Evolutionary conservation across 2,888 invertebrate species (phyloP).

Genomic region (Proisotoma minuta): DNA sequence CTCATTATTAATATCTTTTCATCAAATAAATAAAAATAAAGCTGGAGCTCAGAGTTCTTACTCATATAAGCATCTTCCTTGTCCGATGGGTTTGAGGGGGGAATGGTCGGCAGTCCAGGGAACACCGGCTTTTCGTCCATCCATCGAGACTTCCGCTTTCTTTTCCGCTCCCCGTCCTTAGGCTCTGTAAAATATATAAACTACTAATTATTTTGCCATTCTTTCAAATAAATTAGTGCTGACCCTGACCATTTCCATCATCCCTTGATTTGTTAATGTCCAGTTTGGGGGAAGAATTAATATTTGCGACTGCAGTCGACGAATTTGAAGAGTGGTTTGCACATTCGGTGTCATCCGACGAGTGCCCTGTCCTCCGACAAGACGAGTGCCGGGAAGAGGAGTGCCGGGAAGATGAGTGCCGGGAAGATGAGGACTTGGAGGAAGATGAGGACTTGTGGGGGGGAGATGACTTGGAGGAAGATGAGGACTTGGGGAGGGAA

Average conservation of each 20-base stretch:
- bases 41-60: conserved; percentile 80
- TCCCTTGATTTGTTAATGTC: conserved; percentile 8
- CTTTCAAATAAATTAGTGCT: no score
- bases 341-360: not conserved
- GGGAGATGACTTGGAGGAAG: no score
- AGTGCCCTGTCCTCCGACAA: conserved; percentile 13
- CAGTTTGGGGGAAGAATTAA: conserved; percentile 6
- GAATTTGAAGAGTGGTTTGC: not conserved
- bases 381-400: no score
- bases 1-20: no score
- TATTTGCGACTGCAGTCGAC: conserved; percentile 5
- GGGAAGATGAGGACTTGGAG: conserved; percentile 9
- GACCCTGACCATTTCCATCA: conserved; percentile 3
- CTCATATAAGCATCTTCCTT: conserved; percentile 93
- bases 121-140: conserved; percentile 96
- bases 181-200: conserved; percentile 8
- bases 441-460: no score
- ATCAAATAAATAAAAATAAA: no score
- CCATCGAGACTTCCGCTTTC: conserved; percentile 65
- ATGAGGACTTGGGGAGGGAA: no score
- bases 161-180: conserved; percentile 30
- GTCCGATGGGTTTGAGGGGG: conserved; percentile 87
- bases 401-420: no score
- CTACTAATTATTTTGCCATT: no score
- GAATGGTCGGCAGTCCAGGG: conserved; percentile 97